Percentiles rank a stretch among this genome's conserved stretches.
These are phyloP conservation scores for Ommatoiulus sabulosus DNA, from an alignment of 2,888 invertebrate genomes.

Conservation along the genomic window DNA sequence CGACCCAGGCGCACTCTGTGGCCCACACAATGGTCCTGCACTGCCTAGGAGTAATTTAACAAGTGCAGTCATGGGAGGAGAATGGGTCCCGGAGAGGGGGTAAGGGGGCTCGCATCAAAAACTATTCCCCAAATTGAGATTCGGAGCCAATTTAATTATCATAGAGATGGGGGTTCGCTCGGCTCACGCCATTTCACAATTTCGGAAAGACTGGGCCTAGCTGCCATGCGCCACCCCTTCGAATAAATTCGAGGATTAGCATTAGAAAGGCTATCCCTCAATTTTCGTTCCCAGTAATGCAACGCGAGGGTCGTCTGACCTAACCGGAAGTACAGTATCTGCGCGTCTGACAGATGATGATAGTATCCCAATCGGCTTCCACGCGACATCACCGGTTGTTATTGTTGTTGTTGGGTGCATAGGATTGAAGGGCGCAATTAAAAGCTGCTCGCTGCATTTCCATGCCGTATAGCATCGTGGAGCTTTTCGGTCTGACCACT, in stretches of 20 bases:
- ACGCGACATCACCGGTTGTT: no score
- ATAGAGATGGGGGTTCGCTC: conserved; percentile 15
- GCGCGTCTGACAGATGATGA: not conserved
- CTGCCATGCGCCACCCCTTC: not conserved
- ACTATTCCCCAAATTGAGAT: conserved; percentile 34
- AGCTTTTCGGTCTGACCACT: no score
- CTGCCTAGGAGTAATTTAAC: conserved; percentile 20
- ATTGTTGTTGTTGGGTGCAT: no score
- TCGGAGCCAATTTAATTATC: conserved; percentile 16
- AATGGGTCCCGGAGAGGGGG: not conserved
- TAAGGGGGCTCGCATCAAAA: not conserved
- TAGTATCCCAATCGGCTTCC: not conserved
- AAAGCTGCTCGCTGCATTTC: no score
- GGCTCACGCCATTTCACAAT: not conserved
- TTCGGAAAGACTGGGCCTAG: not conserved
- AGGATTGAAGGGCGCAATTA: no score
- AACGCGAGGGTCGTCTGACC: not conserved
- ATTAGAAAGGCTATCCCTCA: not conserved
- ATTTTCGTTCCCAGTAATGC: not conserved
- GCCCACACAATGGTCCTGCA: not conserved
- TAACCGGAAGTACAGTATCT: not conserved
- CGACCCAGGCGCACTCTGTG: conserved; percentile 21
- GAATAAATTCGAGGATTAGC: conserved; percentile 16
- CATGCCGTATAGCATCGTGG: no score
- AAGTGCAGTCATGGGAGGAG: conserved; percentile 27